Base-by-base conservation (phyloP, 1,140 invertebrate species). In the Heliothis virescens region DNA sequence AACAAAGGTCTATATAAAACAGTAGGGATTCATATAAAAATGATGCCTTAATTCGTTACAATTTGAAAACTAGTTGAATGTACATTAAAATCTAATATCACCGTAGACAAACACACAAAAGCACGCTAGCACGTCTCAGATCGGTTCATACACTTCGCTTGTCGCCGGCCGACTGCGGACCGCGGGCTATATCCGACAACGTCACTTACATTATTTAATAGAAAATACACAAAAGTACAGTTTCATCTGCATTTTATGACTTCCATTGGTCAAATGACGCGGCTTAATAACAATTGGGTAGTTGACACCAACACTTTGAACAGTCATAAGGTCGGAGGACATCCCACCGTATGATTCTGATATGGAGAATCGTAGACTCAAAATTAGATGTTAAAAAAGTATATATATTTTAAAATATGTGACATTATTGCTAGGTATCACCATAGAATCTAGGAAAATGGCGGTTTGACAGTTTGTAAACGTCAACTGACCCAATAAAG, bases 31-130 rank as follows among this genome's bases (percentile, higher is more conserved):
- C 50, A 71, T 55, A 53, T 67, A 78, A 29, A 57, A 69, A 72
- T 62, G 72, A 79, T 79, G 77, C 77, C 77, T 79, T 79, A 78
- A 67, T 78, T 60, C 34, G 52, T 63, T 76, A 65, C 34, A 78
- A 63, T 79, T 72, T 72, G 48, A 71, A 75, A 72, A 71, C 77
- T 79, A 71, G 50, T 71, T 74, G 65, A 79, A 82, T 52, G 50
- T 80, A 83, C 81, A 82, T 82, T 85, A 87, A 71, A 81, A 83
- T 82, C 85, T 90, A 89, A 87, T 88, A 89, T 89, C 87, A 90
- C 86, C 83, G 80, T 80, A 85, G 81, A 84, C 85, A 86, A 81
- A 88, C 81, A 89, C 85, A 90, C 84, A 90, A 86, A 90, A 89
- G 87, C 87, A 88, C 84, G 83, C 79, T 81, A 82, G 71, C 69